phyloP scores from a whole-genome alignment of 2,113 vertebrate species.

The Platanista minor region DNA sequence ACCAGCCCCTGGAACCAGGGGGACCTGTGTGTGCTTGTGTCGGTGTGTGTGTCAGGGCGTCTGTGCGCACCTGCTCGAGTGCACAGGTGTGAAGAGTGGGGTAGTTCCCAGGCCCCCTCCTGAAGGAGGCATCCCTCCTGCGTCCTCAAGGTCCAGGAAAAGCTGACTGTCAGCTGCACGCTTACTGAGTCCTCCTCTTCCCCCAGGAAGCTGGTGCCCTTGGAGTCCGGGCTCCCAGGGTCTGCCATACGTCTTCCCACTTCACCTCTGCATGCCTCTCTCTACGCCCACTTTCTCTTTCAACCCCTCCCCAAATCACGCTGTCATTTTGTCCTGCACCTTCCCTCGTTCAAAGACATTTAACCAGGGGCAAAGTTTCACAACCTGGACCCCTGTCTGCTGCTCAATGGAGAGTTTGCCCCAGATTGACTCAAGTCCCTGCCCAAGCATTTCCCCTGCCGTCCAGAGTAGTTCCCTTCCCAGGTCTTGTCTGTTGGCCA shows the following conservation, averaged over 20 bases:
- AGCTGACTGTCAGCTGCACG: not conserved
- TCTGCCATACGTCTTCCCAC: fast-evolving
- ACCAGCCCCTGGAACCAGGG: fast-evolving
- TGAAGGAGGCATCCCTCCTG: not conserved
- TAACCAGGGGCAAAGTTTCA: not conserved
- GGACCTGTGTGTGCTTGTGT: fast-evolving
- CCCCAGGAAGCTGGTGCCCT: fast-evolving
- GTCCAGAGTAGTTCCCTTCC: not conserved
- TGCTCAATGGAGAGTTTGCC: not conserved
- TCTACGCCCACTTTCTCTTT: not conserved
- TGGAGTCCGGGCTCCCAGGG: fast-evolving
- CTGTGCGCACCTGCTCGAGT: fast-evolving
- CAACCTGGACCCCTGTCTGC: not conserved
- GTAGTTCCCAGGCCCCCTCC: fast-evolving
- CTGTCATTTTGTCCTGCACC: not conserved
- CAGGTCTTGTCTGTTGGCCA: not conserved
- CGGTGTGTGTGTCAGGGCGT: fast-evolving
- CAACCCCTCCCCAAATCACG: not conserved
- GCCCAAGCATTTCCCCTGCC: not conserved
- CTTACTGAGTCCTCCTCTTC: fast-evolving
- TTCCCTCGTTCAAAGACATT: not conserved
- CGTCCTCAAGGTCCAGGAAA: not conserved
- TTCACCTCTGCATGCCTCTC: not conserved
- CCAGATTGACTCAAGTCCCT: not conserved
- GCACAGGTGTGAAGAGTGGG: fast-evolving